A percentile compares a stretch with the other conserved stretches of the same genome.
These are phyloP conservation scores for Mesaphorura yosii DNA, from an alignment of 1,140 invertebrate species.

Conservation along the genomic window DNA sequence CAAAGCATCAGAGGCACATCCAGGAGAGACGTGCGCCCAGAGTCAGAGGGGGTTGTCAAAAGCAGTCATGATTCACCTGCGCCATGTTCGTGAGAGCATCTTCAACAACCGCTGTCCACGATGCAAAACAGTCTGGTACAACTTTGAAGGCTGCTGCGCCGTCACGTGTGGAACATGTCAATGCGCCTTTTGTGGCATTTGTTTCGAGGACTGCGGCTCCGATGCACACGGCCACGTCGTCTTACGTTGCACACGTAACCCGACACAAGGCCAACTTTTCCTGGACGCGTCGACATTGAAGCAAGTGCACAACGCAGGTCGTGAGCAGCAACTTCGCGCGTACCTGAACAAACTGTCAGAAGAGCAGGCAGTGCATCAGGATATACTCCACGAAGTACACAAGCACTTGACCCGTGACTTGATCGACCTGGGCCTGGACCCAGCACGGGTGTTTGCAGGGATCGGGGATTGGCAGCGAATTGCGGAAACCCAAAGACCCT, in stretches of 20 bases:
- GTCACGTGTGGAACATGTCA: not conserved
- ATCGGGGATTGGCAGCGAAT: too few species aligned
- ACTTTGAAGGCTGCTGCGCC: constrained; percentile 4
- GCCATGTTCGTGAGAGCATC: constrained; percentile 1
- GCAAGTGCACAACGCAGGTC: not conserved
- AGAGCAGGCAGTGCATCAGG: too few species aligned
- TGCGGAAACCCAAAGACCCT: too few species aligned
- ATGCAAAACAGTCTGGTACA: constrained; percentile 4
- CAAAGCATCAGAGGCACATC: constrained; percentile 6
- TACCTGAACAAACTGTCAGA: too few species aligned
- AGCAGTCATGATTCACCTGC: not conserved
- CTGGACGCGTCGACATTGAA: not conserved
- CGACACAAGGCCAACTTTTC: not conserved
- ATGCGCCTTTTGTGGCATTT: constrained; percentile 10
- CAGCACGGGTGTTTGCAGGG: too few species aligned
- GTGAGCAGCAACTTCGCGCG: too few species aligned
- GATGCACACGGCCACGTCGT: constrained; percentile 8
- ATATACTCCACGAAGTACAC: too few species aligned
- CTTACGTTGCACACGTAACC: not conserved
- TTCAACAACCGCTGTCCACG: constrained; percentile 5
- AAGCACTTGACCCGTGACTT: too few species aligned
- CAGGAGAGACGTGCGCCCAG: constrained; percentile 6
- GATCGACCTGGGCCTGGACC: too few species aligned
- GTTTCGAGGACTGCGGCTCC: constrained; percentile 3
- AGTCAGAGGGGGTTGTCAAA: not conserved